phyloP scores from a whole-genome alignment of 2,113 vertebrate species.

The Probosciger aterrimus region DNA sequence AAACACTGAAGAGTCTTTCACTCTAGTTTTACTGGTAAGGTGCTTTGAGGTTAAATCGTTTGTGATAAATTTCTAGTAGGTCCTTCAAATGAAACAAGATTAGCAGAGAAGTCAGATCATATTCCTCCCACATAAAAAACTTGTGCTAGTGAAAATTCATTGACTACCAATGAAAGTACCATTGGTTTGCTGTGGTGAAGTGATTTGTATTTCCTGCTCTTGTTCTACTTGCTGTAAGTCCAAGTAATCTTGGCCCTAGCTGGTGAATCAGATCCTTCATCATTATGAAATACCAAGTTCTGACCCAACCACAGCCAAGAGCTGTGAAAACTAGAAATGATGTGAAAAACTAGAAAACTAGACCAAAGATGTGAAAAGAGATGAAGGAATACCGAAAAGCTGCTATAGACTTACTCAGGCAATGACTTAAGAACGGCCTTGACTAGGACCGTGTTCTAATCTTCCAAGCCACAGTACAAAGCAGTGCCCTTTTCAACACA shows the following conservation, averaged over 20 bases:
- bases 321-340: not conserved
- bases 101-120: not conserved
- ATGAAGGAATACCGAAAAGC: not conserved
- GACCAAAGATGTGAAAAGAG: not conserved
- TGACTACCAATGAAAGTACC: not conserved
- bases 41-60: not conserved
- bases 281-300: not conserved
- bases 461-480: not conserved
- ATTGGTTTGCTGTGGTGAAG: not conserved
- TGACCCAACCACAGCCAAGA: not conserved
- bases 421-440: not conserved
- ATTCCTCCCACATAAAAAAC: not conserved
- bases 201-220: not conserved
- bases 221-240: not conserved
- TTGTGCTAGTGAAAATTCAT: not conserved
- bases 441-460: not conserved
- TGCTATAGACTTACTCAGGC: not conserved
- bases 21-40: not conserved
- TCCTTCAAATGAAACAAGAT: not conserved
- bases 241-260: not conserved
- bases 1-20: not conserved
- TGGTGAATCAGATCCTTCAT: not conserved
- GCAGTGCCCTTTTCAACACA: not conserved
- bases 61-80: not conserved
- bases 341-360: not conserved